phyloP scores from a whole-genome alignment of 2,888 invertebrate species.

The Mesodorylaimus sp. region DNA sequence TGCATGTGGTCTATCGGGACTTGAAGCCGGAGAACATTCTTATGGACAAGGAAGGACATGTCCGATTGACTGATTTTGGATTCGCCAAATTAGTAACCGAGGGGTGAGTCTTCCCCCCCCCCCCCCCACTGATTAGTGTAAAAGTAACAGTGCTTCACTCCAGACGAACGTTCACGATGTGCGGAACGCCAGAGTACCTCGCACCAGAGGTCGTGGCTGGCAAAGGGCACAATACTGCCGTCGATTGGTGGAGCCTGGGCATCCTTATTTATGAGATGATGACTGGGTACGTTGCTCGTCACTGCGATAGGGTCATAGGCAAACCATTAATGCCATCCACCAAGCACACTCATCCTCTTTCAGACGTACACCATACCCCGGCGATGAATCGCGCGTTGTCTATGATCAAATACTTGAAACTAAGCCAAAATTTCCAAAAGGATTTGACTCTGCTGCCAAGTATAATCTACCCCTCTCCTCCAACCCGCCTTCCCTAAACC shows the following conservation, averaged over 20 bases:
- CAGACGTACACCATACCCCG: slow-evolving; percentile 76
- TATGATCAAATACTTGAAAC: slow-evolving; percentile 87
- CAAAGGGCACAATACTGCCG: slow-evolving; percentile 91
- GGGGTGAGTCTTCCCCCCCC: neutral
- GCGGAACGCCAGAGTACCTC: slow-evolving; percentile 89
- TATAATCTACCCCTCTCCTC: slow-evolving; percentile 19
- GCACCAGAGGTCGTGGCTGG: slow-evolving; percentile 93
- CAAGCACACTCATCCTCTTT: neutral
- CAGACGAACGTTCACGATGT: slow-evolving; percentile 89
- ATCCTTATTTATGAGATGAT: slow-evolving; percentile 36
- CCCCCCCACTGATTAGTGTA: too few species aligned
- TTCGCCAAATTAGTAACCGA: slow-evolving; percentile 86
- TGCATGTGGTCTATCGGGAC: slow-evolving; percentile 58
- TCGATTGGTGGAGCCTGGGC: slow-evolving; percentile 92
- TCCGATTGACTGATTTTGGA: slow-evolving; percentile 94
- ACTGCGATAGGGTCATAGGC: too few species aligned
- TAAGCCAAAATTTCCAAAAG: slow-evolving; percentile 79
- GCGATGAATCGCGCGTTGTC: slow-evolving; percentile 89
- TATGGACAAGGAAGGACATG: slow-evolving; percentile 72
- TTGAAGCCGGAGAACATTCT: slow-evolving; percentile 84
- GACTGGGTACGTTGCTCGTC: slow-evolving; percentile 25
- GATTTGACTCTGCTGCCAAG: slow-evolving; percentile 74
- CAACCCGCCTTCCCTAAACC: too few species aligned
- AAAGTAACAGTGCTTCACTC: too few species aligned
- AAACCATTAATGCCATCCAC: neutral